Base-by-base conservation (phyloP, 2,888 invertebrate species). In the Amiota communis region DNA sequence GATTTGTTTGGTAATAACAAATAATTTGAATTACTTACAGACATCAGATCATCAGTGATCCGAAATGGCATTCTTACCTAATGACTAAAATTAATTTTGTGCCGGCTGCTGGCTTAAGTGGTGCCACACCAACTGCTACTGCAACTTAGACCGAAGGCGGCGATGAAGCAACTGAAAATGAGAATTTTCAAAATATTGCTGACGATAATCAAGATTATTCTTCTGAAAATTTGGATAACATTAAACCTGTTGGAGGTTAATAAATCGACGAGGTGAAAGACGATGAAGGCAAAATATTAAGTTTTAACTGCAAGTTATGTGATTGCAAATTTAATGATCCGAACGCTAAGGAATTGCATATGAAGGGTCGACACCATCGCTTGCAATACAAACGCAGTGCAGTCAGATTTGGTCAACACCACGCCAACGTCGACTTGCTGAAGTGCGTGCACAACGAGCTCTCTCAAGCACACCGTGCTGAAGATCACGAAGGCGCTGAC, bases 291-390 rank as follows among this genome's bases (percentile, higher is more conserved):
- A 94, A 95, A 91, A 94, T 93, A 74, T 93, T 98, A 81, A 96
- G 95, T 89, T 99, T 98, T 91, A 97, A 98, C 91, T 99, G 99
- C 91, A 98, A 98, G 91, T 92, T 99, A 23, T 99, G 99, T 91
- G 98, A 99, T 90, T 99, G 99, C 91, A 96, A 97, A 87, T 99
- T 99, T 92, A 99, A 98, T 91, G 99, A 99, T 91, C 98, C 98
- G 72, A 98, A 99, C 91, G 99, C 99, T 81, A 99, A 99, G 92
- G 98, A 99, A 90, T 98, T 99, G 97, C 99, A 99, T 91, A 97
- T 99, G 96, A 98, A 98, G 90, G 99, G 99, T 53, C 93, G 99
- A 46, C 92, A 99, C 11, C 99, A 99, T 90, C 93, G 99, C 46
- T 92, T 99, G 77, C 97, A 98, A 89, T 99, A 98, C 90, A 99